phyloP scores from a whole-genome alignment of 2,113 vertebrate species.

The Rana temporaria region DNA sequence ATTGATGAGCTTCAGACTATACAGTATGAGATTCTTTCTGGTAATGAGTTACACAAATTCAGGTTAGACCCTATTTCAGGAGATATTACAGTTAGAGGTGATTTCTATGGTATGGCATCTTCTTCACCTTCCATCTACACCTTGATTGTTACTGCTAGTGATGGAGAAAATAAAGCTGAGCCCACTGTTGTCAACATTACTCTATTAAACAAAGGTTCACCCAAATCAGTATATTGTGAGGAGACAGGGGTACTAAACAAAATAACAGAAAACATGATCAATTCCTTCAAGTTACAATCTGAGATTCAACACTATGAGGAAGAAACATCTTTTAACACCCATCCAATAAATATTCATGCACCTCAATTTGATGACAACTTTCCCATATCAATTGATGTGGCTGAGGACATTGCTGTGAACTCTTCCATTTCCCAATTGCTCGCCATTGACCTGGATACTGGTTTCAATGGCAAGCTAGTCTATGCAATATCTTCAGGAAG shows the following conservation, averaged over 20 bases:
- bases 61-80: slow-evolving; percentile 82
- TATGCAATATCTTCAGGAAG: slow-evolving; percentile 90
- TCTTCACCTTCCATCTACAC: slow-evolving; percentile 69
- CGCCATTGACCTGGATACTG: slow-evolving; percentile 83
- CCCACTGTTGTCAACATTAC: slow-evolving; percentile 83
- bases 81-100: slow-evolving; percentile 76
- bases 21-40: slow-evolving; percentile 83
- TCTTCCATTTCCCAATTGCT: slow-evolving; percentile 80
- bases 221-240: slow-evolving; percentile 77
- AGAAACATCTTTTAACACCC: slow-evolving; percentile 79
- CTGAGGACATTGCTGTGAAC: slow-evolving; percentile 78
- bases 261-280: slow-evolving; percentile 86
- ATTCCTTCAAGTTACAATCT: slow-evolving; percentile 79
- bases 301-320: slow-evolving; percentile 77
- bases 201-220: slow-evolving; percentile 73
- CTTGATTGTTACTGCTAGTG: slow-evolving; percentile 85
- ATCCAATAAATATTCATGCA: slow-evolving; percentile 84
- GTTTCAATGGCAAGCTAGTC: slow-evolving; percentile 87
- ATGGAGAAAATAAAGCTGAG: slow-evolving; percentile 83
- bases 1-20: slow-evolving; percentile 91
- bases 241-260: slow-evolving; percentile 86
- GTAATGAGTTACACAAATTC: slow-evolving; percentile 87
- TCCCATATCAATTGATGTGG: slow-evolving; percentile 84
- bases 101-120: slow-evolving; percentile 68
- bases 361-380: slow-evolving; percentile 84